These are phyloP conservation scores for Amiota minor DNA, from an alignment of 2,888 invertebrate genomes.

Conservation along the genomic window DNA sequence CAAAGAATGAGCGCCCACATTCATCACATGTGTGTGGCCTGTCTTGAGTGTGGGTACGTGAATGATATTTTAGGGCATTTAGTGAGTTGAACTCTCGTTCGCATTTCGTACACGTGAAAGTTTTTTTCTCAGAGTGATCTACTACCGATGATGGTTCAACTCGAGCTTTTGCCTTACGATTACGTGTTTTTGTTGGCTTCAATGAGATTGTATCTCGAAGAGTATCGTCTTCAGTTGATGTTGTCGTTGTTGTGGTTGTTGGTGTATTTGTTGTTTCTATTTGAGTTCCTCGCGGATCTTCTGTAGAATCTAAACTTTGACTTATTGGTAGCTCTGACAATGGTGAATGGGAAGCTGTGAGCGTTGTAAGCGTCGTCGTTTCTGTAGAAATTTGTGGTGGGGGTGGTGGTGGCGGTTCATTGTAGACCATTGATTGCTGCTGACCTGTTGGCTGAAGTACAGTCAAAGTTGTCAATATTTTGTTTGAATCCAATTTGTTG, in stretches of 20 bases:
- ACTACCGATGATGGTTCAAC: background rate
- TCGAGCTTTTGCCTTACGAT: background rate
- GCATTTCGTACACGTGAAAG: conserved; percentile 75
- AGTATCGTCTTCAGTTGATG: background rate
- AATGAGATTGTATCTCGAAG: background rate
- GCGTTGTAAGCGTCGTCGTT: background rate
- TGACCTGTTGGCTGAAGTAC: background rate
- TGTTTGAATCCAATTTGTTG: too few relatives aligned
- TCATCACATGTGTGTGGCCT: conserved; percentile 84
- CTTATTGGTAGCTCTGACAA: background rate
- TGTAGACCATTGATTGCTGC: conserved; percentile 30
- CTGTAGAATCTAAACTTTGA: background rate
- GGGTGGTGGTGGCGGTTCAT: conserved; percentile 1
- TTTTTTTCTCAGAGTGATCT: conserved; percentile 35
- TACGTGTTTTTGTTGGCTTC: background rate
- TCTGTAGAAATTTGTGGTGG: background rate
- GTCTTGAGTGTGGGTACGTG: conserved; percentile 85
- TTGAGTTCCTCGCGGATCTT: background rate
- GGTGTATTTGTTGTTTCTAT: background rate
- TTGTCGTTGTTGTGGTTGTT: background rate
- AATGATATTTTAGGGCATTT: conserved; percentile 89
- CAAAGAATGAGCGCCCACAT: conserved; percentile 89
- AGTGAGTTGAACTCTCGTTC: conserved; percentile 84
- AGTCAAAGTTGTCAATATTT: background rate
- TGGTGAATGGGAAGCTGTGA: background rate